Conservation (phyloP, 2,113 vertebrate genomes). For the rat (Rattus norvegicus) region GRCr8 NC_086029.1:28105001-28105500, state of each 20-base stretch:
- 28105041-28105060: not conserved
- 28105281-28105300: conserved; percentile 12
- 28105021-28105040: not conserved
- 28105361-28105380: not conserved
- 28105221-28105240: not conserved
- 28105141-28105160: not conserved
- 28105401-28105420: not conserved
- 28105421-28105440: not conserved
- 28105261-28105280: not conserved
- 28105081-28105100: conserved; percentile 5
- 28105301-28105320: conserved; percentile 27
- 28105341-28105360: not conserved
- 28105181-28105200: not conserved
- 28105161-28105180: not conserved
- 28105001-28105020: not conserved
- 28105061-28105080: not conserved
- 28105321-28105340: not conserved
- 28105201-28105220: not conserved
- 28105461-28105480: not conserved
- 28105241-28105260: not conserved
- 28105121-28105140: not conserved
- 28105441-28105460: not conserved
- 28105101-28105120: not conserved
- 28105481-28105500: not conserved
- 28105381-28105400: not conserved